phyloP scores from a whole-genome alignment of 2,797 vertebrate genomes.

The Tokudaia tokunoshimensis region DNA sequence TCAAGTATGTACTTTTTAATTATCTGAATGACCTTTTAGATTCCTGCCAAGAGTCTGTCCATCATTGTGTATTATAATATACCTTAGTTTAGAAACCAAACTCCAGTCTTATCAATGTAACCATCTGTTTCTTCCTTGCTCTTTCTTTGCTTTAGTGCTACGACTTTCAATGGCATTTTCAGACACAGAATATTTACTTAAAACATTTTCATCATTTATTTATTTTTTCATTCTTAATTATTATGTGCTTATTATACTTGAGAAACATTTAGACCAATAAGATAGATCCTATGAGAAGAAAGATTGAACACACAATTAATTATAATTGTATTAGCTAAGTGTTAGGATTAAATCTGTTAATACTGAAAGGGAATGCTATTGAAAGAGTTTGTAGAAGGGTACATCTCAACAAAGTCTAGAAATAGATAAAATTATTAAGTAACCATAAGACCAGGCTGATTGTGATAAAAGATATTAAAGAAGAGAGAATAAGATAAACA shows the following conservation, averaged over 20 bases:
- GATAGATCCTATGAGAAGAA: neutral
- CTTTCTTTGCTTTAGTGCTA: neutral
- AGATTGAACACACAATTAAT: neutral
- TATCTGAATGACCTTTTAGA: neutral
- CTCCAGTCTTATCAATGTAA: neutral
- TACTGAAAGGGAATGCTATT: neutral
- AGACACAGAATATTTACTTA: neutral
- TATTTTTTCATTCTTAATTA: neutral
- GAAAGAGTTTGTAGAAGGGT: neutral
- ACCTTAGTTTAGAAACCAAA: conserved; percentile 59
- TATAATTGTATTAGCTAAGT: neutral
- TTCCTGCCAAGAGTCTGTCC: conserved; percentile 12
- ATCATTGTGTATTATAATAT: neutral
- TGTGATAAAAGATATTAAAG: neutral
- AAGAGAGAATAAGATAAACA: neutral
- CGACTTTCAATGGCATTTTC: neutral
- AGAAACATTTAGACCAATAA: neutral
- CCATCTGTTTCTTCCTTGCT: neutral
- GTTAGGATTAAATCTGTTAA: neutral
- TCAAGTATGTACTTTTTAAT: neutral
- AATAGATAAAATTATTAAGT: neutral
- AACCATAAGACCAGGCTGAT: neutral
- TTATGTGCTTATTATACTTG: neutral
- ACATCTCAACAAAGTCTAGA: neutral
- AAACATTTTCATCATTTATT: neutral